phyloP scores from a whole-genome alignment of 2,797 vertebrate genomes.

The Echiichthys vipera region DNA sequence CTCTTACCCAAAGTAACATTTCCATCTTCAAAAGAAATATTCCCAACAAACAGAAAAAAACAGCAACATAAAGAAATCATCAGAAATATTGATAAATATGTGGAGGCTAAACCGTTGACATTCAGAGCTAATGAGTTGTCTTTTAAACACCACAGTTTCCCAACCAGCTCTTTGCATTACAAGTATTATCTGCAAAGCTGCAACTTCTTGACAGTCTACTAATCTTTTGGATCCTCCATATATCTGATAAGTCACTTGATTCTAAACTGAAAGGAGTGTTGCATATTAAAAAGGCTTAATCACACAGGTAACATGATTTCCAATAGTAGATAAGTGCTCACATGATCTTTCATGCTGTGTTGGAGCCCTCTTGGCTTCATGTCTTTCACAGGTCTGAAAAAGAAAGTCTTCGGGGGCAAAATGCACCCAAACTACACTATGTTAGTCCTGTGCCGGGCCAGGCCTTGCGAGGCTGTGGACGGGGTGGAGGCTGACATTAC shows the following conservation, averaged over 20 bases:
- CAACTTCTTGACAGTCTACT: neutral
- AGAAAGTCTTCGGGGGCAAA: conserved; percentile 50
- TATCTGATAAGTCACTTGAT: conserved; percentile 16
- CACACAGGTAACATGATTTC: conserved; percentile 62
- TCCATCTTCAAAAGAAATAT: conserved; percentile 38
- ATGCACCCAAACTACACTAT: conserved; percentile 52
- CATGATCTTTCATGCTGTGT: conserved; percentile 37
- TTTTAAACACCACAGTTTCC: conserved; percentile 5
- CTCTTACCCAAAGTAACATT: conserved; percentile 53
- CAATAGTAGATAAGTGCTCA: conserved; percentile 54
- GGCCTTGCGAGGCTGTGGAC: conserved; percentile 66
- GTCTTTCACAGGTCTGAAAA: conserved; percentile 49
- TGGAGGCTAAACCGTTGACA: conserved; percentile 31
- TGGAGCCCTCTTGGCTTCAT: conserved; percentile 32
- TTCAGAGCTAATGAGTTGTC: neutral
- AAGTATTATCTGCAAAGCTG: neutral
- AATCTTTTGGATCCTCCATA: neutral
- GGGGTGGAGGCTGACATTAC: conserved; percentile 55
- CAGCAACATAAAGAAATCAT: conserved; percentile 45
- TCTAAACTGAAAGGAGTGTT: conserved; percentile 63
- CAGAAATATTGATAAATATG: conserved; percentile 59
- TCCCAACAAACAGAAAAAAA: conserved; percentile 31
- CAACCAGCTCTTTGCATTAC: neutral
- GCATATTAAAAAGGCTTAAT: conserved; percentile 51
- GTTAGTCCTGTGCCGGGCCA: conserved; percentile 59